Conservation (phyloP, 2,113 vertebrate genomes). For the Passer montanus region DNA sequence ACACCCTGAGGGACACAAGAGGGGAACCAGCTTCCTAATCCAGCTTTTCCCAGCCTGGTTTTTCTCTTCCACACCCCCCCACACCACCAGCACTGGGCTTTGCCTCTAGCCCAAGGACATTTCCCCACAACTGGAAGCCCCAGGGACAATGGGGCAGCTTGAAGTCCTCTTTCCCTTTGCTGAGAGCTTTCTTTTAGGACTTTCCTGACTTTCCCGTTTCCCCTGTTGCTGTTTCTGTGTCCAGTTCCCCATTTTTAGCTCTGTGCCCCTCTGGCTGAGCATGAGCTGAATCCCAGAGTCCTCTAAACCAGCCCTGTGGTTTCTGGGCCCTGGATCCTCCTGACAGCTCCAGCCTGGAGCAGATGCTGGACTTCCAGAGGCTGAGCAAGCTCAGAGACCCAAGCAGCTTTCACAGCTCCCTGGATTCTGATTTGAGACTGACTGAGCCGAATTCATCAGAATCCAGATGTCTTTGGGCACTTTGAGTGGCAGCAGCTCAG, state of each 20-base stretch:
- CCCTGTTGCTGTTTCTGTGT: neutral
- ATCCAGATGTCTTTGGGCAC: accelerated
- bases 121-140: neutral
- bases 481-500: neutral
- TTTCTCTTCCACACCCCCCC: neutral
- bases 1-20: neutral
- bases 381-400: neutral
- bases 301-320: neutral
- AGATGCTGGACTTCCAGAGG: neutral
- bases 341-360: neutral
- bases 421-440: neutral
- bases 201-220: neutral
- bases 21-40: neutral
- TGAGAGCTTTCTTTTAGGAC: neutral
- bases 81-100: neutral
- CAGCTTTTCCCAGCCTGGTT: neutral
- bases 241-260: neutral
- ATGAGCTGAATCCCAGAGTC: neutral
- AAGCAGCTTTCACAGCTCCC: neutral
- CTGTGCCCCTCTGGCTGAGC: neutral
- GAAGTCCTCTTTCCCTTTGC: neutral
- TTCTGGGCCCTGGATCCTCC: too few species aligned
- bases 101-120: neutral
- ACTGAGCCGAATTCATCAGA: neutral
- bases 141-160: neutral